Conservation (phyloP, 1,140 invertebrate genomes). For the Apolygus lucorum region DNA sequence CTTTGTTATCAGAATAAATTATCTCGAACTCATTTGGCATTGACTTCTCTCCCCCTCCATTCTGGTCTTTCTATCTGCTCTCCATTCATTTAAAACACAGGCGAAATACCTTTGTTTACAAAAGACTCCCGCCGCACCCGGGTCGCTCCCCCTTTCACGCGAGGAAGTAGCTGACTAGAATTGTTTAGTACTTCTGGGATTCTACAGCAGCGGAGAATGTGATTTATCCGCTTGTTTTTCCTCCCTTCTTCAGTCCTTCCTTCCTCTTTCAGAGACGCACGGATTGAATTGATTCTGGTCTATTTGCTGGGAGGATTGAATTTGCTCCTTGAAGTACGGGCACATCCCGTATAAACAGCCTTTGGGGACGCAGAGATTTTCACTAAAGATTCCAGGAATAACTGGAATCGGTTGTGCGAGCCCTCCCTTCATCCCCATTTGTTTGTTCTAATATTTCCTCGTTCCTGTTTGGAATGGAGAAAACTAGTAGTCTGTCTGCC, state of each 20-base stretch:
- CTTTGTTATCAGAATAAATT: neutral
- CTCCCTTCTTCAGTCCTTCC: neutral
- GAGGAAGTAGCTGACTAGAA: neutral
- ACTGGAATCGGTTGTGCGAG: neutral
- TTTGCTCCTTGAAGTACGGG: too few relatives aligned
- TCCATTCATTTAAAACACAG: neutral
- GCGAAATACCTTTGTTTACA: neutral
- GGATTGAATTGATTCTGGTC: neutral
- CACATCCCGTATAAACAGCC: neutral
- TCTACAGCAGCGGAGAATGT: neutral
- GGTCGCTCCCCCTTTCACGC: neutral
- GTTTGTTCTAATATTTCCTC: too few relatives aligned
- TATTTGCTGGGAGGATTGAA: neutral
- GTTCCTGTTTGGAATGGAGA: too few relatives aligned
- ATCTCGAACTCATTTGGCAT: neutral
- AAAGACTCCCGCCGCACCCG: neutral
- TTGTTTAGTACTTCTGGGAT: neutral
- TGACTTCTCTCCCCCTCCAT: neutral
- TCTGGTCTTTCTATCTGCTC: neutral
- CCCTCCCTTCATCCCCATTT: too few relatives aligned
- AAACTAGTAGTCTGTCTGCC: too few relatives aligned
- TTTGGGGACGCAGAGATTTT: neutral
- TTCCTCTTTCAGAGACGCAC: neutral
- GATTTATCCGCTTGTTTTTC: neutral
- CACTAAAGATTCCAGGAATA: neutral